A percentile compares a stretch with the other conserved stretches of the same genome.
Evolutionary conservation across 2,888 invertebrate genomes (phyloP).

Genomic region (Caenorhabditis doughertyi): DNA sequence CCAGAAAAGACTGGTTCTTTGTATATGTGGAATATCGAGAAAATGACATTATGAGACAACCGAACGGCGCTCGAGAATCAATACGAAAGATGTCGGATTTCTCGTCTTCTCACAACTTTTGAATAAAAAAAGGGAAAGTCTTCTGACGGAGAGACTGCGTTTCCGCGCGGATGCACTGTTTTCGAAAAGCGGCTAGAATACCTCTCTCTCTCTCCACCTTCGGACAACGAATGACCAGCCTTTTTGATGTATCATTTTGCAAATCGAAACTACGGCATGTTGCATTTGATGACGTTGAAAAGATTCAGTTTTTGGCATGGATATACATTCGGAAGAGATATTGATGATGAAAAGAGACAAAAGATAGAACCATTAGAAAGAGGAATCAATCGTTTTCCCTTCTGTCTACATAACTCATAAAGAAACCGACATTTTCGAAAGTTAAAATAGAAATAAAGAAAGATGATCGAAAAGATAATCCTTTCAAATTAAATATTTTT

Average conservation of each 20-base stretch:
- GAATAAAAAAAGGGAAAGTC: constrained; percentile 53
- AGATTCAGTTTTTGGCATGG: constrained; percentile 21
- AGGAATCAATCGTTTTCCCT: background rate
- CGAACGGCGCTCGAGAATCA: constrained; percentile 29
- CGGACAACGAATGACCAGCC: constrained; percentile 5
- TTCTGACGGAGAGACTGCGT: constrained; percentile 30
- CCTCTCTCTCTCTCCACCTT: background rate
- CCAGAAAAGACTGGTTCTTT: constrained; percentile 26
- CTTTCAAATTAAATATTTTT: background rate
- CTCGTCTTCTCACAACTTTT: constrained; percentile 14
- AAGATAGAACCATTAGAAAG: background rate
- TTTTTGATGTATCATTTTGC: constrained; percentile 46
- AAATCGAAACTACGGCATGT: constrained; percentile 42
- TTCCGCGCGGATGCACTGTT: constrained; percentile 58
- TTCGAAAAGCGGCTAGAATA: constrained; percentile 34
- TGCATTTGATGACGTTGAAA: constrained; percentile 27
- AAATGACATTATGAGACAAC: constrained; percentile 32
- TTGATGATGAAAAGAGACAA: constrained; percentile 5
- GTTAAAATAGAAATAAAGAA: background rate
- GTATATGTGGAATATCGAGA: constrained; percentile 35
- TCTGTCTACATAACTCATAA: constrained; percentile 3
- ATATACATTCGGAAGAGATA: background rate
- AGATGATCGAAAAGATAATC: constrained; percentile 4
- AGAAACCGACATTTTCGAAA: background rate
- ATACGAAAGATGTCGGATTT: constrained; percentile 29